Evolutionary conservation across 2,113 vertebrate genomes (phyloP).

Genomic region (Elanoides forficatus): DNA sequence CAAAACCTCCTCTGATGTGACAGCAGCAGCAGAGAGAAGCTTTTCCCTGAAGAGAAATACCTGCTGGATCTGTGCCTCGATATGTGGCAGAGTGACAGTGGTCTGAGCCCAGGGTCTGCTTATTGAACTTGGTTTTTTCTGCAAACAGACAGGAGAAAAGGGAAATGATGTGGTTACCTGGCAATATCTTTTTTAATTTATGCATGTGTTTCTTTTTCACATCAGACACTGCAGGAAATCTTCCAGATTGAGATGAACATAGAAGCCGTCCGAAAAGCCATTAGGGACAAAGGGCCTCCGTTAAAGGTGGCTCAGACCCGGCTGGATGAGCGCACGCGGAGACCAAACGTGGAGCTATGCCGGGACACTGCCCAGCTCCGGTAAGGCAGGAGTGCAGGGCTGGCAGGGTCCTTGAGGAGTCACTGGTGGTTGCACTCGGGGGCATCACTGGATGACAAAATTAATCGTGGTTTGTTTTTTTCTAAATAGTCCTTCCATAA

Average conservation of each 20-base stretch:
- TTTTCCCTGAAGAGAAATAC: background rate
- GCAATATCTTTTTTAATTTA: background rate
- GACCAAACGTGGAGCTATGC: slow-evolving; percentile 90
- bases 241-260: slow-evolving; percentile 87
- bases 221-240: slow-evolving; percentile 88
- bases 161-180: background rate
- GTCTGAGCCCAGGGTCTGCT: background rate
- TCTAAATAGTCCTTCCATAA: background rate
- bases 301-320: slow-evolving; percentile 92
- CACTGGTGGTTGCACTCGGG: background rate
- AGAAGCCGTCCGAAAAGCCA: slow-evolving; percentile 83
- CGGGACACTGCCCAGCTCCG: slow-evolving; percentile 83
- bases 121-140: background rate
- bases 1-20: background rate
- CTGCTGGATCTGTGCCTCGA: background rate
- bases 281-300: slow-evolving; percentile 82
- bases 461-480: background rate
- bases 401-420: accelerated
- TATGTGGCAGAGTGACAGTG: background rate
- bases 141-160: background rate
- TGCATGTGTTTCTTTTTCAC: background rate
- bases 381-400: slow-evolving; percentile 13
- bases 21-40: background rate
- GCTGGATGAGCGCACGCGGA: slow-evolving; percentile 84
- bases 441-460: background rate